Conservation (phyloP, 2,113 vertebrate species). For the Pluvianellus socialis region DNA sequence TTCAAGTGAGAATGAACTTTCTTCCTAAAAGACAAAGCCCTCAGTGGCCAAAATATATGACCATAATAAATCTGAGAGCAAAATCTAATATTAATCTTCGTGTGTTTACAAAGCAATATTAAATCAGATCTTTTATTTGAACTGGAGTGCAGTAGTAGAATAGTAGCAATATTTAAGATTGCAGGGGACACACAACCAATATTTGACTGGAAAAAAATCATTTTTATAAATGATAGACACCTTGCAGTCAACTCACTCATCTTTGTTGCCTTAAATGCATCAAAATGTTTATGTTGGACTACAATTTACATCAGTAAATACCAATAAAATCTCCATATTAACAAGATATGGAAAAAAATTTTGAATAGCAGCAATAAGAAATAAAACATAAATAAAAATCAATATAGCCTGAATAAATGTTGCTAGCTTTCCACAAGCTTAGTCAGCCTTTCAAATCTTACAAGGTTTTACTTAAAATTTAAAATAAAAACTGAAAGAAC, state of each 20-base stretch:
- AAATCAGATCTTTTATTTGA: background rate
- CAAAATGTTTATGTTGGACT: background rate
- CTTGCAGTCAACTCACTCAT: background rate
- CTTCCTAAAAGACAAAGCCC: background rate
- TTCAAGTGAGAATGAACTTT: background rate
- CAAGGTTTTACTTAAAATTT: background rate
- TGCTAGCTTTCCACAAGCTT: background rate
- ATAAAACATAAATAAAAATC: background rate
- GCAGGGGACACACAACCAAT: background rate
- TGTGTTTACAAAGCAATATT: background rate
- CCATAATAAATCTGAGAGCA: background rate
- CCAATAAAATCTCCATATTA: background rate
- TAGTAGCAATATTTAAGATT: background rate
- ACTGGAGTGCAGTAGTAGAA: background rate
- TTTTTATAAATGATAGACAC: background rate
- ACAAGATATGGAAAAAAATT: background rate
- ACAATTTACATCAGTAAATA: background rate
- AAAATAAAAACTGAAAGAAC: background rate
- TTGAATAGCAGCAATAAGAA: background rate
- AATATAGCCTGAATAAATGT: background rate
- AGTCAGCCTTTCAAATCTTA: background rate
- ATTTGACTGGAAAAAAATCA: background rate
- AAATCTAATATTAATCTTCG: background rate
- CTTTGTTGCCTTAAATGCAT: background rate
- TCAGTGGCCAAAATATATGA: background rate